phyloP scores from a whole-genome alignment of 2,113 vertebrate species.

The Pelodiscus sinensis region DNA sequence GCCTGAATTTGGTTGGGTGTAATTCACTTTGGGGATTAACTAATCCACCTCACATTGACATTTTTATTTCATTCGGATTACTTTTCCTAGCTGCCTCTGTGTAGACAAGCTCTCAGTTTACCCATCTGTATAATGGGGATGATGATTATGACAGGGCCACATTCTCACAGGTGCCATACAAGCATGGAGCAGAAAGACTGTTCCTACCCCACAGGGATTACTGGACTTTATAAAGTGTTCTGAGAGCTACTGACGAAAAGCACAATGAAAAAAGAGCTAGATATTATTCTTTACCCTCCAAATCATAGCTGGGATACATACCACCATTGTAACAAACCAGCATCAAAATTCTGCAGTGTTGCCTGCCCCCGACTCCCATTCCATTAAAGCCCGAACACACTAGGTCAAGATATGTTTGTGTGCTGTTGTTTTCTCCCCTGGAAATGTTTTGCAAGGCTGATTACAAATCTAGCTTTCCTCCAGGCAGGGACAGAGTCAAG shows the following conservation, averaged over 20 bases:
- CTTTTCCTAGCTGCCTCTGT: no score
- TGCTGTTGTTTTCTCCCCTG: constrained; percentile 12
- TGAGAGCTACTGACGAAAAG: background rate
- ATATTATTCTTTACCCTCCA: no score
- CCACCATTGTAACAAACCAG: background rate
- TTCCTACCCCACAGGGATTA: no score
- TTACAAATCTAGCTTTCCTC: background rate
- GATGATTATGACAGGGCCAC: no score
- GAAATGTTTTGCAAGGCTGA: constrained; percentile 21
- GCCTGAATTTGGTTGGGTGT: no score
- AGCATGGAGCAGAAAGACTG: no score
- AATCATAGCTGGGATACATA: background rate
- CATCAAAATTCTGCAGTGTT: background rate
- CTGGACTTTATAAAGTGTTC: no score
- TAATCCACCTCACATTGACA: no score
- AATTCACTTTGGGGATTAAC: no score
- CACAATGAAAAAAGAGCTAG: background rate
- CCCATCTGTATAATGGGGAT: background rate
- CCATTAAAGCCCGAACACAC: background rate
- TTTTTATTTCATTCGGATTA: no score
- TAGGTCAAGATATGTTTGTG: background rate
- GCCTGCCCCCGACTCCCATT: background rate
- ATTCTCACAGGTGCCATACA: no score
- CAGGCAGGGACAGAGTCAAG: constrained; percentile 28
- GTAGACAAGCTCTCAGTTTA: background rate